Conservation (phyloP, 2,888 invertebrate genomes). For the Andrena praecox region DNA sequence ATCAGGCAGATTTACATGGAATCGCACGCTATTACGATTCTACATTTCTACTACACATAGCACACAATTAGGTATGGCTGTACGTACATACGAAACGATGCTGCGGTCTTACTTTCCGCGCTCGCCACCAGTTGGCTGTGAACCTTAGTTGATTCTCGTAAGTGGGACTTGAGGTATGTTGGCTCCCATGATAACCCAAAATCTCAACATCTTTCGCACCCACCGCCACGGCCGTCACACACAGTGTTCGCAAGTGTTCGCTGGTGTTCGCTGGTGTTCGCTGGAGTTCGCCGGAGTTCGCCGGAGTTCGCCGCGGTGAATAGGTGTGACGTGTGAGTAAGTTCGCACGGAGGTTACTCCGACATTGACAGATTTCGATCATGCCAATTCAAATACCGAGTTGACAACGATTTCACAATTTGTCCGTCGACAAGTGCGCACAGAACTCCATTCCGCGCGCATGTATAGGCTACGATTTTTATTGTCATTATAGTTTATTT, state of each 20-base stretch:
- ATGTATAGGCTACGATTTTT: slow-evolving; percentile 59
- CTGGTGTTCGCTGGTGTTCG: too few relatives aligned
- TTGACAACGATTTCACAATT: slow-evolving; percentile 61
- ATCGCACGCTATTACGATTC: slow-evolving; percentile 14
- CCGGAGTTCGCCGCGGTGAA: not conserved
- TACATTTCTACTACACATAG: too few relatives aligned
- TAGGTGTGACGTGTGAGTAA: not conserved
- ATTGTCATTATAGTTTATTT: slow-evolving; percentile 54
- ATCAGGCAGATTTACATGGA: slow-evolving; percentile 58
- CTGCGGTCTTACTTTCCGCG: too few relatives aligned
- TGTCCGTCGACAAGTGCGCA: slow-evolving; percentile 33
- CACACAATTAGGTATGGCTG: too few relatives aligned
- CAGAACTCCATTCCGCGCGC: slow-evolving; percentile 27
- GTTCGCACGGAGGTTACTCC: slow-evolving; percentile 58
- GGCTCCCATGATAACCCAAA: slow-evolving; percentile 13
- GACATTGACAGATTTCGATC: slow-evolving; percentile 59
- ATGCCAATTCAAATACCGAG: slow-evolving; percentile 58
- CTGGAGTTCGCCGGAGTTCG: too few relatives aligned
- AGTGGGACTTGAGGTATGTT: not conserved
- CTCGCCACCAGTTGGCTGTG: too few relatives aligned
- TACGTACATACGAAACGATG: too few relatives aligned
- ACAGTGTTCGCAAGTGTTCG: too few relatives aligned
- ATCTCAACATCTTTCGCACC: slow-evolving; percentile 12
- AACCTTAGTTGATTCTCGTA: not conserved
- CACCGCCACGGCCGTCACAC: too few relatives aligned